phyloP scores from a whole-genome alignment of 2,797 vertebrate genomes.

The Sebastes flavidus region DNA sequence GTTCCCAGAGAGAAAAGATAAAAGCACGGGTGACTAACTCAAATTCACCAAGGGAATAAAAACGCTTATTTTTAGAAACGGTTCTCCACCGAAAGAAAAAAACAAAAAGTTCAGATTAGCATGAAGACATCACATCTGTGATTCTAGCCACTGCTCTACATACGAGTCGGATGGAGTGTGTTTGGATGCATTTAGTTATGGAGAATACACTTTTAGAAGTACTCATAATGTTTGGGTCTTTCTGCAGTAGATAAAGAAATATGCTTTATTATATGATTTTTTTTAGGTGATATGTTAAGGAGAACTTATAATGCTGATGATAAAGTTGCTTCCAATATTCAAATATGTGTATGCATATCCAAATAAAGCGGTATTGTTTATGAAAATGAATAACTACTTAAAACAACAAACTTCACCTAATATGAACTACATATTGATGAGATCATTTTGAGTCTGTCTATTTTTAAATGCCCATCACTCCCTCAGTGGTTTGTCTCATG shows the following conservation, averaged over 20 bases:
- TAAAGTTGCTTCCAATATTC: neutral
- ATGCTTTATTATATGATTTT: neutral
- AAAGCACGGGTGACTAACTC: slow-evolving; percentile 17
- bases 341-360: neutral
- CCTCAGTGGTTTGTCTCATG: neutral
- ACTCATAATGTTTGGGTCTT: neutral
- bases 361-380: neutral
- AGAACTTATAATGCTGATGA: neutral
- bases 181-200: neutral
- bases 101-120: neutral
- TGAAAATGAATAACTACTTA: neutral
- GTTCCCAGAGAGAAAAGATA: slow-evolving; percentile 10
- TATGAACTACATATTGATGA: too few species aligned
- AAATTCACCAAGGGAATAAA: neutral
- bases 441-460: neutral
- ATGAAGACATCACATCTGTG: neutral
- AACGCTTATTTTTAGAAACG: slow-evolving; percentile 35
- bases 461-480: neutral
- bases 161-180: neutral
- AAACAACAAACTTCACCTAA: neutral
- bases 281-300: neutral
- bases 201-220: neutral
- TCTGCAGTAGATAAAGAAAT: neutral
- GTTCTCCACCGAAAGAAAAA: neutral
- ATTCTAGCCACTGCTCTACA: neutral